These are phyloP conservation scores for Catagonus wagneri DNA, from an alignment of 2,113 vertebrate species.

Conservation along the genomic window DNA sequence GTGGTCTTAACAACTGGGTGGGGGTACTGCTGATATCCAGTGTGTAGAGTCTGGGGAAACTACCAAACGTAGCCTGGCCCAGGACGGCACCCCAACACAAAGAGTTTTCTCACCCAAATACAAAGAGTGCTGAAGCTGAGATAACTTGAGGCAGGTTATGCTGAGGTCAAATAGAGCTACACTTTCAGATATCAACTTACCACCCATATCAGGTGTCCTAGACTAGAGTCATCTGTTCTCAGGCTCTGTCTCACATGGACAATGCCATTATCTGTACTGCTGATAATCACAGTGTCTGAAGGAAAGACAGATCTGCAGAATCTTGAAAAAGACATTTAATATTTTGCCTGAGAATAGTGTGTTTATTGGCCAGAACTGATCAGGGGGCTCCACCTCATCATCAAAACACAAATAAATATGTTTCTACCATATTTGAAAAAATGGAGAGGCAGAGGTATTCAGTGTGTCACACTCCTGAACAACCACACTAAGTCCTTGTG, in stretches of 20 bases:
- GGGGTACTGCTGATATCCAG: background rate
- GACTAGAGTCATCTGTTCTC: background rate
- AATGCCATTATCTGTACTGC: background rate
- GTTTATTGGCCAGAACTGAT: background rate
- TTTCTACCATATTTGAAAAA: background rate
- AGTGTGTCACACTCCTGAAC: background rate
- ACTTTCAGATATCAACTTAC: background rate
- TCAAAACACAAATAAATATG: background rate
- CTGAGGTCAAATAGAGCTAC: background rate
- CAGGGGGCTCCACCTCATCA: background rate
- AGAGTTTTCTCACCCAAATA: background rate
- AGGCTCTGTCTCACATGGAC: background rate
- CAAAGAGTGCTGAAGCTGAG: background rate
- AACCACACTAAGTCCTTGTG: background rate
- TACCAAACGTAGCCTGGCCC: background rate
- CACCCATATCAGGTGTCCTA: background rate
- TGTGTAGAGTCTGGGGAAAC: background rate
- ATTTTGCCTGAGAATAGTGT: background rate
- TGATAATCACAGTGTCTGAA: background rate
- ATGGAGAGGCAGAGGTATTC: background rate
- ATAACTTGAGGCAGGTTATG: background rate
- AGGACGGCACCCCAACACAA: background rate
- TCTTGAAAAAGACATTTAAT: background rate
- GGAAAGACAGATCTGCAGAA: background rate
- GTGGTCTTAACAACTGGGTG: background rate